Conservation (phyloP, 2,888 invertebrate species). For the Eudasyphora cyanicolor region DNA sequence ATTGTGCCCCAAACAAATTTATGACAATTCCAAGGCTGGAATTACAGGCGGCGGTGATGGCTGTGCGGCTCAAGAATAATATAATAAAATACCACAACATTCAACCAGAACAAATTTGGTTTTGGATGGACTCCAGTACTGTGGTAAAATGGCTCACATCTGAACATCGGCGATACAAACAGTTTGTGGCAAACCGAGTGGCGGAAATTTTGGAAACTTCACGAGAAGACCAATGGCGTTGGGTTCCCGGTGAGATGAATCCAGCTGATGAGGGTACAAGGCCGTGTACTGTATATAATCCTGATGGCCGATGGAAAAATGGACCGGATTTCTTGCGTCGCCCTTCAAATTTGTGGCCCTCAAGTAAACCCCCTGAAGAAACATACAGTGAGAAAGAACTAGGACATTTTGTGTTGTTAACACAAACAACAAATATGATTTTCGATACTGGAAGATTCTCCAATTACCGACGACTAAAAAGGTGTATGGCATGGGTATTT, state of each 20-base stretch:
- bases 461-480: not conserved
- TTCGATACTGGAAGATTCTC: not conserved
- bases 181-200: slow-evolving; percentile 66
- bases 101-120: not conserved
- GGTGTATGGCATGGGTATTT: not conserved
- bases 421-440: no score
- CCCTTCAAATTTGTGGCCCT: not conserved
- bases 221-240: slow-evolving; percentile 31
- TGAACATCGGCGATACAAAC: slow-evolving; percentile 57
- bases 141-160: slow-evolving; percentile 54
- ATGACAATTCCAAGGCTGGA: no score
- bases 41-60: no score
- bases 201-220: slow-evolving; percentile 42
- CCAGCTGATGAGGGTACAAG: no score
- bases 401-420: no score
- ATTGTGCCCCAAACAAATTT: no score
- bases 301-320: no score
- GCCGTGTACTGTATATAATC: no score
- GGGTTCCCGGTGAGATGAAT: slow-evolving; percentile 46
- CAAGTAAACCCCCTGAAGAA: not conserved
- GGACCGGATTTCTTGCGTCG: not conserved
- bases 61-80: slow-evolving; percentile 18
- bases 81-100: slow-evolving; percentile 25
- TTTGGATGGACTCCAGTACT: slow-evolving; percentile 59
- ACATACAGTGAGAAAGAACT: not conserved